Conservation (phyloP, 1,140 invertebrate species). For the Trichonephila inaurata region DNA sequence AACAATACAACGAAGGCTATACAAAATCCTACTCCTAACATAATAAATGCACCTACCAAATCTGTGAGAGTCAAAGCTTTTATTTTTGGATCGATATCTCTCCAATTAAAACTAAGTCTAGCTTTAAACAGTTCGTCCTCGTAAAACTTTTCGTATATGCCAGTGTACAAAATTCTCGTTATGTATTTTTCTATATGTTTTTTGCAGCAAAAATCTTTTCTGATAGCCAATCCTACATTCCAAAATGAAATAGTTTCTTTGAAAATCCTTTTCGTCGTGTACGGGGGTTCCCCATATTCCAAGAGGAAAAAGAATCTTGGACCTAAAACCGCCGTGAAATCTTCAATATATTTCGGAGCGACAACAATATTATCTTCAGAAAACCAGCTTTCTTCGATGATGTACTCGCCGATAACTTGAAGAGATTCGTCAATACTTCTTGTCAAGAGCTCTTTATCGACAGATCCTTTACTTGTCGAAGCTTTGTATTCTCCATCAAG, state of each 20-base stretch:
- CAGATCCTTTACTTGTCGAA: neutral
- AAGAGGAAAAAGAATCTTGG: conserved; percentile 41
- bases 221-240: conserved; percentile 34
- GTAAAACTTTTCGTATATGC: conserved; percentile 33
- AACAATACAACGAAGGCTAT: neutral
- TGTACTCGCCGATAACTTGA: neutral
- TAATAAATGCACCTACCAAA: conserved; percentile 41
- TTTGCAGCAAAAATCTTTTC: conserved; percentile 48
- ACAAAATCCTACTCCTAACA: neutral
- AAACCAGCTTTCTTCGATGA: neutral
- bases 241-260: conserved; percentile 16
- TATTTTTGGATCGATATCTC: neutral
- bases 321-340: neutral
- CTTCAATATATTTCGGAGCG: neutral
- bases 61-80: neutral
- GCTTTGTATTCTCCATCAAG: neutral
- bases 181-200: neutral
- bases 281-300: conserved; percentile 10
- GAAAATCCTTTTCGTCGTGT: conserved; percentile 16
- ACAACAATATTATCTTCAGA: neutral
- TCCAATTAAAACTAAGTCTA: neutral
- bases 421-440: conserved; percentile 1
- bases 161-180: neutral
- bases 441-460: conserved; percentile 7
- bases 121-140: neutral